phyloP scores from a whole-genome alignment of 1,140 invertebrate genomes.

The Mizuhopecten yessoensis region DNA sequence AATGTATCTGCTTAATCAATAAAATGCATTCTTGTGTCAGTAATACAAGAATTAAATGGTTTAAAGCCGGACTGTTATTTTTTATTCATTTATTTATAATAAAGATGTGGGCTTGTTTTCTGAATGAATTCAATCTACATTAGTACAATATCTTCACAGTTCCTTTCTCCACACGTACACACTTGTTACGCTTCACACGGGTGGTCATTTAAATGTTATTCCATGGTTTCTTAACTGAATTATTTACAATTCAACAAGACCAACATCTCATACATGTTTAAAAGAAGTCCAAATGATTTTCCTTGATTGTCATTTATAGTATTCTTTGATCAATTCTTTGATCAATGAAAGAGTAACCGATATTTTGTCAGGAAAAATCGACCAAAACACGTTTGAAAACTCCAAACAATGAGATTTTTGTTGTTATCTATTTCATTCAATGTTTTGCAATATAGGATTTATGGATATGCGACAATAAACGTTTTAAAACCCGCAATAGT shows the following conservation, averaged over 20 bases:
- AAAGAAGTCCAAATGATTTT: neutral
- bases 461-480: too few relatives aligned
- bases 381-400: too few relatives aligned
- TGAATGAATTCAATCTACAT: neutral
- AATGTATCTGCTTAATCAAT: neutral
- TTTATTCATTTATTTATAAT: neutral
- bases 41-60: neutral
- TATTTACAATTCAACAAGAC: neutral
- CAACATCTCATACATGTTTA: neutral
- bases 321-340: too few relatives aligned
- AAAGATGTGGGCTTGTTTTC: neutral
- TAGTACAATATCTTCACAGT: neutral
- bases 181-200: neutral
- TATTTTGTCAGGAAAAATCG: too few relatives aligned
- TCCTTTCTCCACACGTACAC: neutral
- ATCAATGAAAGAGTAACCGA: neutral
- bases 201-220: neutral
- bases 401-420: too few relatives aligned
- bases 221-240: neutral
- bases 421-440: too few relatives aligned
- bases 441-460: too few relatives aligned
- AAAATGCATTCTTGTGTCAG: neutral
- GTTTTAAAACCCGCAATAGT: too few relatives aligned
- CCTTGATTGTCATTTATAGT: too few relatives aligned
- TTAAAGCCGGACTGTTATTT: neutral